Evolutionary conservation across 2,113 vertebrate species (phyloP), one percentile per base, ranked within the genome.

Genomic region (Sander vitreus): DNA sequence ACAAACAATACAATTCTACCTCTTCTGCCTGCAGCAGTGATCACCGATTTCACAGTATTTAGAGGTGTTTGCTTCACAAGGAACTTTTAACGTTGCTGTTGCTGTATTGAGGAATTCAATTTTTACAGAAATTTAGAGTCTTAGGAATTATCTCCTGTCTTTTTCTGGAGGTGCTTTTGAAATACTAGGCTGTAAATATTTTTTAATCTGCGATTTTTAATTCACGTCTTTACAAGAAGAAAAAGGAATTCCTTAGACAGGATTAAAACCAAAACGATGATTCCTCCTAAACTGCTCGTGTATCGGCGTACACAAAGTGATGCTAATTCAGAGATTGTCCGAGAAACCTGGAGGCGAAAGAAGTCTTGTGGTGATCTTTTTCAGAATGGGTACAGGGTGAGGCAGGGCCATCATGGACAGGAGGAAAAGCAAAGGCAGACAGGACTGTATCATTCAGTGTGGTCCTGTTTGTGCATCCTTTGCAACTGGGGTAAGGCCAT

Each of bases 291-390:
- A 91, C 96, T 99, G 80, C 94, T 97, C 68, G 94, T 97, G 53
- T 97, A 97, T 85, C 95, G 96, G 30, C 96, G 88, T 12, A 91
- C 95, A 3, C 85, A 81, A 58, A 79, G 81, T 33, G 84, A 86
- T 7, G 50, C 89, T 0, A 89, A 76, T 51, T 88, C 92, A 6
- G 95, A 97, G 67, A 86, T 80, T 0, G 84, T 88, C 21, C 91
- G 48, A 81, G 95, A 91, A 73, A 84, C 94, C 6, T 89, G 90
- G 57, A 93, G 95, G 67, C 95, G 95, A 64, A 99, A 95, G 91
- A 99, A 98, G 86, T 98, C 97, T 16, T 94, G 96, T 27, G 96
- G 96, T 1, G 97, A 98, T 21, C 93, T 99, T 82, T 98, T 97
- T 90, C 96, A 95, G 30, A 97, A 98, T 43, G 97, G 97, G 81